Base-by-base conservation (phyloP, 2,888 invertebrate species). In the Eilema caniola region DNA sequence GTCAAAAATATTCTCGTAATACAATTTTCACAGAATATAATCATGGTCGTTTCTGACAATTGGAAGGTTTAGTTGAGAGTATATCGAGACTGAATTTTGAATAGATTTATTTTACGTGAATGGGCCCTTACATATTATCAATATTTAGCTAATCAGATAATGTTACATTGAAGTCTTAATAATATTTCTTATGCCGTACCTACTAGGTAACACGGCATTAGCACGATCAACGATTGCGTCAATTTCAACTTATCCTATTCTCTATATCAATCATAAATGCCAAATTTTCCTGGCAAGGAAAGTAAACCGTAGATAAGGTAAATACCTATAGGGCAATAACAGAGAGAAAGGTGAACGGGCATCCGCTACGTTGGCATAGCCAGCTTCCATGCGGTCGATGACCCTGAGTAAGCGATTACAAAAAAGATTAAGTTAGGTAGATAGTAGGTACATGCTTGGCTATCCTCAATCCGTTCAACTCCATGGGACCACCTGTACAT, bases 321-420 rank as follows among this genome's bases (percentile, higher is more conserved):
- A 86, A 84, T 87, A 87, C 83, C 84, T 86, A 86, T 85, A 90
- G 88, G 88, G 89, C 88, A 86, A 86, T 89, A 90, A 89, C 89
- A 91, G 92, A 89, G 90, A 91, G 90, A 90, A 90, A 92, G 92
- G 90, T 89, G 92, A 89, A 84, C 88, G 90, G 88, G 89, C 92
- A 90, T 90, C 92, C 92, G 93, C 92, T 92, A 91, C 87, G 91
- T 86, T 88, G 88, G 86, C 86, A 85, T 84, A 85, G 84, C 88
- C 93, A 94, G 92, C 92, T 91, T 93, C 92, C 90, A 87, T 80
- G 86, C 91, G 94, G 94, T 92, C 94, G 90, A 90, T 91, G 94
- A 94, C 93, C 93, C 90, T 86, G 82, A 82, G 84, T 86, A 88
- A 85, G 88, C 90, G 92, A 92, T 94, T 92, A 93, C 90, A 94